A percentile compares a stretch with the other conserved stretches of the same genome.
phyloP scores from a whole-genome alignment of 2,888 invertebrate genomes.

The Brachyopa scutellaris region DNA sequence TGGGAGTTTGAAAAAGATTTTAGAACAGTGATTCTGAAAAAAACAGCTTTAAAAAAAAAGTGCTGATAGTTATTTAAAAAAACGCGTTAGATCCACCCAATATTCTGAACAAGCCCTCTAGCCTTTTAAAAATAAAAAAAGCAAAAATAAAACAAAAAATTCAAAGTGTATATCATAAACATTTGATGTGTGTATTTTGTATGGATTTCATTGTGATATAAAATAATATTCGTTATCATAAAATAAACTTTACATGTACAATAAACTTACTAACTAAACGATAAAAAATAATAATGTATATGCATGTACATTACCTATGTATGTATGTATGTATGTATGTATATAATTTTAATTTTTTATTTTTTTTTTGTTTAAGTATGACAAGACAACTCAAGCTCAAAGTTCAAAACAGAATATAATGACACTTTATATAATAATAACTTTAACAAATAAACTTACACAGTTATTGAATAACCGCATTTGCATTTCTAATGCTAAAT shows the following conservation, averaged over 20 bases:
- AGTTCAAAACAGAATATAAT: slow-evolving; percentile 42
- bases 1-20: no score
- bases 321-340: no score
- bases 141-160: slow-evolving; percentile 26
- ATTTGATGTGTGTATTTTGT: slow-evolving; percentile 56
- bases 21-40: no score
- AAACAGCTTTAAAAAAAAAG: no score
- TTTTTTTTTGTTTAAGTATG: slow-evolving; percentile 55
- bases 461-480: slow-evolving; percentile 48
- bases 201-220: slow-evolving; percentile 55
- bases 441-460: slow-evolving; percentile 30
- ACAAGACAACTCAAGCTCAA: slow-evolving; percentile 67
- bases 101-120: slow-evolving; percentile 1
- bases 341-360: background rate
- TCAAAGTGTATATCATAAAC: slow-evolving; percentile 19
- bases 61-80: no score
- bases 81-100: no score
- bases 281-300: slow-evolving; percentile 46
- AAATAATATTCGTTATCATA: slow-evolving; percentile 64
- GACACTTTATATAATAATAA: slow-evolving; percentile 8
- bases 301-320: no score
- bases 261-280: slow-evolving; percentile 50
- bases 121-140: background rate
- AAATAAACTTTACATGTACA: slow-evolving; percentile 45
- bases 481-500: slow-evolving; percentile 20